Evolutionary conservation across 64 coral and sea anemone genomes (phyloP).

Genomic region (Montipora foliosa): DNA sequence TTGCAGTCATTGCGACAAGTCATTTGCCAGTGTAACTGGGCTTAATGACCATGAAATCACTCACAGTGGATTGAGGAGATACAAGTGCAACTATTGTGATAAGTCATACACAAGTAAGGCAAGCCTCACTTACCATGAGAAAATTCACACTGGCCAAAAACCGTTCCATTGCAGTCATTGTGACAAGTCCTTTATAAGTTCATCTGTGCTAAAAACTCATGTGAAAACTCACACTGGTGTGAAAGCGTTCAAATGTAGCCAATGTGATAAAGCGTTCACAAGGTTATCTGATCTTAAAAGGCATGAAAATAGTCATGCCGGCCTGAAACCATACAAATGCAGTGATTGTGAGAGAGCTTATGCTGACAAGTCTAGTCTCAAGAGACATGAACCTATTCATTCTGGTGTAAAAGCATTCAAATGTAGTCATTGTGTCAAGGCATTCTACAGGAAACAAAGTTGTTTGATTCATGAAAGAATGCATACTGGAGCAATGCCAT

Average conservation of each 20-base stretch:
- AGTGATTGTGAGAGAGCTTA: constrained; percentile 2
- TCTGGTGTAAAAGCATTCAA: constrained; percentile 9
- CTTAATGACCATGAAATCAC: constrained; percentile 5
- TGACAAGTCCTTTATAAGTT: not conserved
- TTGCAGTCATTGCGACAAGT: constrained; percentile 22
- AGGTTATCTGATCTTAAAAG: not conserved
- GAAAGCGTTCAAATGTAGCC: constrained; percentile 36
- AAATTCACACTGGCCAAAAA: constrained; percentile 18
- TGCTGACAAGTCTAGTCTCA: not conserved
- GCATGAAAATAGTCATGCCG: not conserved
- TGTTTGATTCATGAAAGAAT: constrained; percentile 2
- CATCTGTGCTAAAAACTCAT: not conserved
- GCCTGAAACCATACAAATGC: constrained; percentile 24
- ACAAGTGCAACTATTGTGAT: constrained; percentile 35
- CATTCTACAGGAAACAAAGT: constrained; percentile 8
- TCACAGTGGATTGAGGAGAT: constrained; percentile 9
- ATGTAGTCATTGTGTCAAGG: constrained; percentile 33
- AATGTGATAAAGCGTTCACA: constrained; percentile 17
- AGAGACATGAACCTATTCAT: constrained; percentile 14
- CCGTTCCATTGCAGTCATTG: constrained; percentile 31
- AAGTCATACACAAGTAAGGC: constrained; percentile 9
- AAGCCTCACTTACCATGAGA: not conserved
- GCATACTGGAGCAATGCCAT: constrained; percentile 30
- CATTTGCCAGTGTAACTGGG: not conserved
- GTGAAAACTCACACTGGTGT: constrained; percentile 8